Evolutionary conservation across 2,797 vertebrate genomes (phyloP).

Genomic region (Liparis tanakae): DNA sequence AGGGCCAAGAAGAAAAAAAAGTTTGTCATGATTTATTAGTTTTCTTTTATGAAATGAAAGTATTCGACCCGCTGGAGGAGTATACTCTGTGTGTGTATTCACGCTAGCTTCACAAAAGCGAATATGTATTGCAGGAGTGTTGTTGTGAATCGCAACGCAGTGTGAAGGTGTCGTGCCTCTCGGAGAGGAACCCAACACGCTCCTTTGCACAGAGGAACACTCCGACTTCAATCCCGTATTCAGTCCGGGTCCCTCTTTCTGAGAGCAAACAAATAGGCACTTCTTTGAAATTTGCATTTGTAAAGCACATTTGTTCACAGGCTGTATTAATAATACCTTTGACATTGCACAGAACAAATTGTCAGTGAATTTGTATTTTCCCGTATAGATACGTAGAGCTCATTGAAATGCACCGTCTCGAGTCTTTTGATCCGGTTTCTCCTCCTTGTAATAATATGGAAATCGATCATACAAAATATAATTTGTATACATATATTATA

Average conservation of each 20-base stretch:
- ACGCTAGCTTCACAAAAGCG: not conserved
- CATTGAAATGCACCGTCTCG: constrained; percentile 33
- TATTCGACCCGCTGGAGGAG: not conserved
- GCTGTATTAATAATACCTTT: constrained; percentile 19
- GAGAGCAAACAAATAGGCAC: not conserved
- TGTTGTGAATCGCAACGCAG: constrained; percentile 13
- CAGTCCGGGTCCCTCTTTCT: constrained; percentile 1
- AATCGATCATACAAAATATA: not conserved
- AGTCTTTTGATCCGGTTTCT: constrained; percentile 10
- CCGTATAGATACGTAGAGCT: not conserved
- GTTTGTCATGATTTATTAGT: constrained; percentile 2
- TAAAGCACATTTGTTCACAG: constrained; percentile 10
- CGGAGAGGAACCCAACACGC: not conserved
- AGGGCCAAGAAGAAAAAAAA: not conserved
- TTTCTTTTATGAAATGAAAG: constrained; percentile 11
- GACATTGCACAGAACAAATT: not conserved
- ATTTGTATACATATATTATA: not conserved
- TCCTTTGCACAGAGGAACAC: constrained; percentile 15
- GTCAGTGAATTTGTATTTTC: not conserved
- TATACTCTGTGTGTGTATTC: not conserved
- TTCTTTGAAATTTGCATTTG: constrained; percentile 14
- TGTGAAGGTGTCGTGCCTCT: constrained; percentile 1
- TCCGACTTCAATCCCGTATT: constrained; percentile 16
- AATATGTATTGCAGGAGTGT: not conserved
- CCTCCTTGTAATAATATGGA: not conserved